Evolutionary conservation across 2,113 vertebrate genomes (phyloP).

Genomic region (Hymenochirus boettgeri): DNA sequence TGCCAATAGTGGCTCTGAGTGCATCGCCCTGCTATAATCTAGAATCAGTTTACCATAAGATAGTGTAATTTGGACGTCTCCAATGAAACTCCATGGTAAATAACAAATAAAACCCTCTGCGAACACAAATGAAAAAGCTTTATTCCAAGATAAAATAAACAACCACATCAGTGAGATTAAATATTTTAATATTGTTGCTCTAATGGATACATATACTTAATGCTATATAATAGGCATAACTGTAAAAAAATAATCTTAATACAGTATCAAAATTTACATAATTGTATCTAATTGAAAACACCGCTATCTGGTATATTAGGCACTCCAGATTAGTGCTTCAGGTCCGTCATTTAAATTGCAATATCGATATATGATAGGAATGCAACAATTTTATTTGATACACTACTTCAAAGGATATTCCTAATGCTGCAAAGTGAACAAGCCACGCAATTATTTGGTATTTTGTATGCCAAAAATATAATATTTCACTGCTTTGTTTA

Average conservation of each 20-base stretch:
- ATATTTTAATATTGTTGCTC: slow-evolving; percentile 74
- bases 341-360: slow-evolving; percentile 54
- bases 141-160: not conserved
- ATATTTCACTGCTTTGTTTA: no score
- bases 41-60: no score
- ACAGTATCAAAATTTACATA: slow-evolving; percentile 82
- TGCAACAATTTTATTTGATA: slow-evolving; percentile 62
- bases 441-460: slow-evolving; percentile 10
- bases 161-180: slow-evolving; percentile 53
- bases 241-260: slow-evolving; percentile 82
- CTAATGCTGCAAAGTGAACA: slow-evolving; percentile 21
- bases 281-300: slow-evolving; percentile 66
- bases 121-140: not conserved
- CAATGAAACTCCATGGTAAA: no score
- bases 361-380: slow-evolving; percentile 58
- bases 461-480: no score
- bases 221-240: slow-evolving; percentile 67
- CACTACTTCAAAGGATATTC: slow-evolving; percentile 48
- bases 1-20: no score
- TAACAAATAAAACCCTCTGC: no score
- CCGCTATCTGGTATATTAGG: slow-evolving; percentile 55
- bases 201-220: slow-evolving; percentile 70
- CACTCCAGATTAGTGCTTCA: slow-evolving; percentile 55
- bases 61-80: no score
- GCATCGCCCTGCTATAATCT: no score